phyloP scores from a whole-genome alignment of 2,113 vertebrate genomes.

The Proterorhinus semilunaris region DNA sequence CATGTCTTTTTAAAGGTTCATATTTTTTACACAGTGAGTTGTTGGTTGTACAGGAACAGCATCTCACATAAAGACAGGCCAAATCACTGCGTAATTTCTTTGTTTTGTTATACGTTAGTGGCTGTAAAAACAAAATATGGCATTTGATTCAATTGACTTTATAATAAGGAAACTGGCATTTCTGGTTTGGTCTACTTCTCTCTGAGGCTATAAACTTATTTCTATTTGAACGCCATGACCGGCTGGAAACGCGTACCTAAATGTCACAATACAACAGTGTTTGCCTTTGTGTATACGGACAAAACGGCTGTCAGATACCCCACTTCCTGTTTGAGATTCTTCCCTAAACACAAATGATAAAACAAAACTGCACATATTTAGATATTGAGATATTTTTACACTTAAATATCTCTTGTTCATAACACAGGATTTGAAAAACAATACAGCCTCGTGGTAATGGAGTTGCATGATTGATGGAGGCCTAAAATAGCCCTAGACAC shows the following conservation, averaged over 20 bases:
- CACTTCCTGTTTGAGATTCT: slow-evolving; percentile 1
- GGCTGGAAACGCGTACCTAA: background rate
- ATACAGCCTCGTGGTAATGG: slow-evolving; percentile 27
- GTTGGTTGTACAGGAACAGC: too few species aligned
- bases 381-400: background rate
- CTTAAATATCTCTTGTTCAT: background rate
- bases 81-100: too few species aligned
- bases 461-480: slow-evolving; percentile 17
- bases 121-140: background rate
- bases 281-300: background rate
- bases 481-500: slow-evolving; percentile 50
- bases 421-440: slow-evolving; percentile 29
- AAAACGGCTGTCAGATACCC: background rate
- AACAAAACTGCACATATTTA: background rate
- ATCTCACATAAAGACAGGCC: too few species aligned
- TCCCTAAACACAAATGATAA: background rate
- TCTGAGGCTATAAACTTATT: background rate
- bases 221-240: background rate
- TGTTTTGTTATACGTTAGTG: too few species aligned
- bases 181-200: background rate
- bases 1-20: background rate
- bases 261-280: background rate
- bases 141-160: background rate
- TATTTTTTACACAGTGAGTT: too few species aligned
- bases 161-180: slow-evolving; percentile 1